Percentiles rank a stretch among this genome's conserved stretches.
Conservation (phyloP, 2,113 vertebrate species). For the Thunnus thynnus region DNA sequence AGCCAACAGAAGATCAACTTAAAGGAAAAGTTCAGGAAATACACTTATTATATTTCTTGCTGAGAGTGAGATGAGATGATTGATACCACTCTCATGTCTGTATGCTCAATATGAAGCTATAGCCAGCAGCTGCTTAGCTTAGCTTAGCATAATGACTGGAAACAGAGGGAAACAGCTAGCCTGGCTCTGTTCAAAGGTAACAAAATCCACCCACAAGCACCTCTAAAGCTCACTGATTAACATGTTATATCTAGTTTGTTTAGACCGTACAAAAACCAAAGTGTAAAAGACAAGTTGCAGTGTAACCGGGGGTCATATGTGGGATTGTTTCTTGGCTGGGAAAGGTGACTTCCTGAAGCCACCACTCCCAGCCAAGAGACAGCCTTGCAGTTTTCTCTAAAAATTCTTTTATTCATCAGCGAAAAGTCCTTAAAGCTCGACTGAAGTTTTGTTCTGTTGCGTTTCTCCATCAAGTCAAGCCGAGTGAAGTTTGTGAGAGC, state of each 20-base stretch:
- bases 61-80: neutral
- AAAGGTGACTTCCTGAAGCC: neutral
- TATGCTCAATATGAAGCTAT: neutral
- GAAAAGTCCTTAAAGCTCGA: too few relatives aligned
- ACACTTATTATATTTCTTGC: too few relatives aligned
- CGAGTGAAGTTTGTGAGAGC: constrained; percentile 12
- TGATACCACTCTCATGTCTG: neutral
- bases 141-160: constrained; percentile 2
- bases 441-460: too few relatives aligned
- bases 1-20: neutral
- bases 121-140: neutral
- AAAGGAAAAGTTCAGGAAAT: neutral
- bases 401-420: too few relatives aligned
- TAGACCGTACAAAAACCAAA: neutral
- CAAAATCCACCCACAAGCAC: too few relatives aligned
- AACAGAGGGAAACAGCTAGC: neutral
- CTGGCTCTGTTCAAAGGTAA: too few relatives aligned
- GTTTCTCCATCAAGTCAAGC: too few relatives aligned
- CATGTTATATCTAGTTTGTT: neutral
- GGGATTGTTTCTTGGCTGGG: neutral
- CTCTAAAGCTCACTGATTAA: neutral
- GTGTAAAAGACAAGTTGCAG: too few relatives aligned
- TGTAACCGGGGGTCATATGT: too few relatives aligned
- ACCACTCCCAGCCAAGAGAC: too few relatives aligned
- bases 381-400: neutral